Base-by-base conservation (phyloP, 2,113 vertebrate genomes). In the Campylorhamphus procurvoides region DNA sequence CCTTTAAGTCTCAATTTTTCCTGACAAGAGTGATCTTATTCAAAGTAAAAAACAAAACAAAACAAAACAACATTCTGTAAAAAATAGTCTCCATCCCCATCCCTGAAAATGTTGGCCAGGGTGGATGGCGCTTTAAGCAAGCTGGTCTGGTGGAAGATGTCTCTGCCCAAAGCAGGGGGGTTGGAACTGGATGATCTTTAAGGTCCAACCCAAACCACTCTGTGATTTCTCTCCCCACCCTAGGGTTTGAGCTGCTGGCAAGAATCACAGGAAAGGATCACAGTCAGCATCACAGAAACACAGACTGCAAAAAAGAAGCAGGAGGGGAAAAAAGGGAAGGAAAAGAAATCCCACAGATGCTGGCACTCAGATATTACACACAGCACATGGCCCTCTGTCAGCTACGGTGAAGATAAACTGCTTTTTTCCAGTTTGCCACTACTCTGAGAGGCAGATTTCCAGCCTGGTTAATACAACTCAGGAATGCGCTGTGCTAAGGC, bases 401-500 rank as follows among this genome's bases (percentile, higher is more conserved):
- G 74, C 47, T 47, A 19, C 6, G 2, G 35, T 44, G 35, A 67
- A 95, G 95, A 93, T 62, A 94, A 94, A 93, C 56, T 18, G 19
- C 10, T 77, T 96, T 91, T 67, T 62, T 37, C 66, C 89, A 89
- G 64, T 78, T 84, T 89, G 84, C 89, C 63, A 27, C 91, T 31
- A 60, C 50, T 87, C 85, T 52, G 40, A 68, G 86, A 44, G 76
- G 44, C 72, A 80, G 72, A 64, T 87, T 94, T 95, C 64, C 92
- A 94, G 76, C 60, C 76, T 74, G 88, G 71, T 77, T 92, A 90
- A 86, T 71, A 55, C 79, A 93, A 67, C 72, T 64, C 90, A 58
- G 90, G 90, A 96, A 96, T 67, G 90, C 94, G 90, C 93, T 17
- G 2, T 22, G 47, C 89, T 90, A 69, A 80, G 52, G 76, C 64